A percentile compares a stretch with the other conserved stretches of the same genome.
These are phyloP conservation scores for Zygogramma bicolorata DNA, from an alignment of 2,888 invertebrate genomes.

Conservation along the genomic window DNA sequence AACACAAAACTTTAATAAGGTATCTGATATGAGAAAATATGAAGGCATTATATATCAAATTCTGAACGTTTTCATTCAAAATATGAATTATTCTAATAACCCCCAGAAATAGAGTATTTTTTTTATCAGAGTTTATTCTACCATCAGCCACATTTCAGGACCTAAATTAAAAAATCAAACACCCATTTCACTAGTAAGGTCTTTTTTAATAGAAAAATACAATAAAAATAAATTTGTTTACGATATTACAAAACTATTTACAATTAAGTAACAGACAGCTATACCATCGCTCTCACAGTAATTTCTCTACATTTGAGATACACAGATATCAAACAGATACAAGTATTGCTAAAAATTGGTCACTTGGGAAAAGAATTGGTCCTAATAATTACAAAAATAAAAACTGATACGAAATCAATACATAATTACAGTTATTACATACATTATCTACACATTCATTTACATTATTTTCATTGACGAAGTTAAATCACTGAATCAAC, in stretches of 20 bases:
- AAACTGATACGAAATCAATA: constrained; percentile 10
- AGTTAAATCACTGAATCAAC: neutral
- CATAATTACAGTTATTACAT: constrained; percentile 5
- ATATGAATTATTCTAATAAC: too few species aligned
- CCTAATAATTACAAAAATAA: constrained; percentile 29
- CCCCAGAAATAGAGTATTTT: too few species aligned
- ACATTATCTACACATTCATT: constrained; percentile 20
- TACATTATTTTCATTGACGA: neutral
- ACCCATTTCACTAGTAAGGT: constrained; percentile 27
- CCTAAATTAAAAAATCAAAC: constrained; percentile 11
- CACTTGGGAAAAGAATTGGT: constrained; percentile 45
- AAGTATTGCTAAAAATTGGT: constrained; percentile 38
- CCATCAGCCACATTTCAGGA: neutral
- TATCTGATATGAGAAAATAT: too few species aligned
- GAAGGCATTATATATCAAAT: too few species aligned
- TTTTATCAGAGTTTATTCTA: too few species aligned
- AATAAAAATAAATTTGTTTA: constrained; percentile 46
- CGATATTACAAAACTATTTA: constrained; percentile 44
- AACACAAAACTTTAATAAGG: too few species aligned
- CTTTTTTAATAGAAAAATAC: constrained; percentile 49
- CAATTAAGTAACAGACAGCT: constrained; percentile 50
- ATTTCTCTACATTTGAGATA: constrained; percentile 36
- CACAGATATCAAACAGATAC: constrained; percentile 26
- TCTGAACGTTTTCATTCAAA: too few species aligned
- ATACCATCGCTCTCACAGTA: constrained; percentile 35